A percentile compares a stretch with the other conserved stretches of the same genome.
phyloP scores from a whole-genome alignment of 2,888 invertebrate species.

The Ochropleura plecta region DNA sequence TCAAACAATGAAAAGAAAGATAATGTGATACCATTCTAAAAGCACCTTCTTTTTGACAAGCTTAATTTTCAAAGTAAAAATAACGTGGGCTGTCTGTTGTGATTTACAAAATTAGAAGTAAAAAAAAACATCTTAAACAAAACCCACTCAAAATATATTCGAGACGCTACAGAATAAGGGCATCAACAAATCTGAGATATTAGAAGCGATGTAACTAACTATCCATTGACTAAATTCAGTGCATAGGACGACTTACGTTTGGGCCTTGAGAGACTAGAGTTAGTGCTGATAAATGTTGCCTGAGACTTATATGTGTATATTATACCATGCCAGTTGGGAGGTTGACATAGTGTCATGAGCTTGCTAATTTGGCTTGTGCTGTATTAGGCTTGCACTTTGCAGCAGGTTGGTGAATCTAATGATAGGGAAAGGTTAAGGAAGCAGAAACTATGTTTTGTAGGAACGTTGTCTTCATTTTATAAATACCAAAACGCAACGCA shows the following conservation, averaged over 20 bases:
- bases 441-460: not conserved
- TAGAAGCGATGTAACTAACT: slow-evolving; percentile 34
- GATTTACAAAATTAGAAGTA: not conserved
- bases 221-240: slow-evolving; percentile 41
- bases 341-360: slow-evolving; percentile 11
- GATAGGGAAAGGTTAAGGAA: not conserved
- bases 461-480: not conserved
- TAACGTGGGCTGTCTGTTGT: not conserved
- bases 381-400: slow-evolving; percentile 3
- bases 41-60: not conserved
- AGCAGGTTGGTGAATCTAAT: not conserved
- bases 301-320: slow-evolving; percentile 13
- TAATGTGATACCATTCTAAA: not conserved
- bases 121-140: not conserved
- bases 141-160: slow-evolving; percentile 1
- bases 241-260: slow-evolving; percentile 38
- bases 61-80: not conserved
- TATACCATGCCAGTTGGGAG: slow-evolving; percentile 3
- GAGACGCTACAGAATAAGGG: slow-evolving; percentile 40
- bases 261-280: slow-evolving; percentile 39
- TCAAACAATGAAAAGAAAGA: not conserved
- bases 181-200: slow-evolving; percentile 44
- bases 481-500: not conserved
- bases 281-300: slow-evolving; percentile 53
- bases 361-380: slow-evolving; percentile 8